Evolutionary conservation across 2,888 invertebrate species (phyloP).

Genomic region (Congeria kusceri): DNA sequence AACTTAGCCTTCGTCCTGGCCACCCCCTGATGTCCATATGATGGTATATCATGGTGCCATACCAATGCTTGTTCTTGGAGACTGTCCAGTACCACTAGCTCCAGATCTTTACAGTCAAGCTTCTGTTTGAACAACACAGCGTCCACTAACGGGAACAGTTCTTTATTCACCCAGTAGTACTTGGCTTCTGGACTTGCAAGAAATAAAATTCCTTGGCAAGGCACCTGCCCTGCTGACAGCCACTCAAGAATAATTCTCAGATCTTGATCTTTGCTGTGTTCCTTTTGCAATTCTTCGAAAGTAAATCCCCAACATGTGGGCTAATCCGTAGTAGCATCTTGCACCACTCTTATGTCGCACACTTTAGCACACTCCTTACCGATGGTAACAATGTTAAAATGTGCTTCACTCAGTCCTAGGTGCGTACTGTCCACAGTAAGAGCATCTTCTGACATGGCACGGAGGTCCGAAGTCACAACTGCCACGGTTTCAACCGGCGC

Average conservation of each 20-base stretch:
- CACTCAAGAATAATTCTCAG: conserved; percentile 3
- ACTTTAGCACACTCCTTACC: background rate
- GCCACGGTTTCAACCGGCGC: too few relatives aligned
- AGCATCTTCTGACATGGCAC: too few relatives aligned
- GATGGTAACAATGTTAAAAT: too few relatives aligned
- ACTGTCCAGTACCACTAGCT: conserved; percentile 8
- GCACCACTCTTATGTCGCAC: background rate
- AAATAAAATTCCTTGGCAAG: conserved; percentile 3
- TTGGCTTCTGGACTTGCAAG: conserved; percentile 8
- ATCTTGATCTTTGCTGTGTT: conserved; percentile 13
- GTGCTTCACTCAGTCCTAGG: too few relatives aligned
- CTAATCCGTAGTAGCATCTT: background rate
- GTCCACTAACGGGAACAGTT: conserved; percentile 6
- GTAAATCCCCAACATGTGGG: conserved; percentile 8
- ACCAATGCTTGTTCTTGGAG: background rate
- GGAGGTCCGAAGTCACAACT: too few relatives aligned
- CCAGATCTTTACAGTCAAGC: background rate
- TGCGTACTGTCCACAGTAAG: too few relatives aligned
- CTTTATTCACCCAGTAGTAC: conserved; percentile 24
- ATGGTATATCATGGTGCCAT: conserved; percentile 26
- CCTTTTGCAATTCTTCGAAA: conserved; percentile 7
- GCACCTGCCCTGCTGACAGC: background rate
- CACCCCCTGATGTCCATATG: conserved; percentile 37
- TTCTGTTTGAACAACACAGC: conserved; percentile 11
- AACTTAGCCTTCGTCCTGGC: conserved; percentile 23